Percentiles rank a stretch among this genome's conserved stretches.
phyloP scores from a whole-genome alignment of 2,888 invertebrate genomes.

The Dexiosoma caninum region DNA sequence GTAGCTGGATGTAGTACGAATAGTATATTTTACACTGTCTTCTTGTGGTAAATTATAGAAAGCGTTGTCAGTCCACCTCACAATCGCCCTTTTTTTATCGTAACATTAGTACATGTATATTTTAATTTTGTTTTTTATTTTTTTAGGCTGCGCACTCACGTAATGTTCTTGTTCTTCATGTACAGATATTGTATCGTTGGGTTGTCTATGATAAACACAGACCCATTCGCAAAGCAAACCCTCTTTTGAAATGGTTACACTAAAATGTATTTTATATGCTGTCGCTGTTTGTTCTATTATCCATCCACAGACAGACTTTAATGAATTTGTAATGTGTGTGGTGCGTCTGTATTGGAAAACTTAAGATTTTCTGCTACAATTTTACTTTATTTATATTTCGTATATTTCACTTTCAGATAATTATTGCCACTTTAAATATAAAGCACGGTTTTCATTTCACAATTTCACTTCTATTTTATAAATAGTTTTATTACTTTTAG shows the following conservation, averaged over 20 bases:
- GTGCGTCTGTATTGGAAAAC: slow-evolving; percentile 25
- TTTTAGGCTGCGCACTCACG: slow-evolving; percentile 62
- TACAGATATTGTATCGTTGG: slow-evolving; percentile 10
- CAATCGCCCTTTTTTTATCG: background rate
- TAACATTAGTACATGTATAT: too few species aligned
- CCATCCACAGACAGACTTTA: slow-evolving; percentile 37
- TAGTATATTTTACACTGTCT: slow-evolving; percentile 1
- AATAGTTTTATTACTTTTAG: slow-evolving; percentile 13
- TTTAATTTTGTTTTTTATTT: slow-evolving; percentile 17
- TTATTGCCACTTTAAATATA: background rate
- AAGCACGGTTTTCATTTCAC: background rate
- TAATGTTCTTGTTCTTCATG: slow-evolving; percentile 52
- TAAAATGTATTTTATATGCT: slow-evolving; percentile 29
- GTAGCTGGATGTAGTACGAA: background rate
- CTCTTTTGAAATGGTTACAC: slow-evolving; percentile 41
- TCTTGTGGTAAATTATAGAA: slow-evolving; percentile 1
- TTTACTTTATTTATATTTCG: background rate
- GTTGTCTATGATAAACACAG: slow-evolving; percentile 14
- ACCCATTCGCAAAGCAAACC: slow-evolving; percentile 31
- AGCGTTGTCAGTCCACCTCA: background rate
- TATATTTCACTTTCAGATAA: background rate
- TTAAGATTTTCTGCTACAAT: slow-evolving; percentile 30
- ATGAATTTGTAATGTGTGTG: slow-evolving; percentile 18
- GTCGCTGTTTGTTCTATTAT: slow-evolving; percentile 22
- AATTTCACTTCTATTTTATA: slow-evolving; percentile 12